phyloP scores from a whole-genome alignment of 1,140 invertebrate species.

The Drosophila pachea region DNA sequence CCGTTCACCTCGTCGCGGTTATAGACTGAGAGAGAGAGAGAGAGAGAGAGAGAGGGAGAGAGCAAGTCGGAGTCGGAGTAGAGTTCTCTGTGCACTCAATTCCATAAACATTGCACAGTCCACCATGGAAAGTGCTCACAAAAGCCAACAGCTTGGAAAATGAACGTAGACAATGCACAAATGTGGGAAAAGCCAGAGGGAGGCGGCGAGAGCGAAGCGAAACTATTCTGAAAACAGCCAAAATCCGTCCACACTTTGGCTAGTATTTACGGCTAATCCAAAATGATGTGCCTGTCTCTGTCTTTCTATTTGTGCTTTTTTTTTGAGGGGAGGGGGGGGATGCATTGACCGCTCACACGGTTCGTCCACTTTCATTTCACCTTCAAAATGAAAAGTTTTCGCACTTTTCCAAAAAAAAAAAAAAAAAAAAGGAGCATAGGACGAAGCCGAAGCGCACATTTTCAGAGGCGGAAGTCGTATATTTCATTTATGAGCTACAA shows the following conservation, averaged over 20 bases:
- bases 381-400: constrained; percentile 53
- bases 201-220: neutral
- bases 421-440: too few species aligned
- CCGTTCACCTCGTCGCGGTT: constrained; percentile 39
- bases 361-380: constrained; percentile 66
- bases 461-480: constrained; percentile 55
- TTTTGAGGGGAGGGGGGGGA: constrained; percentile 40
- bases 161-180: constrained; percentile 62
- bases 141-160: constrained; percentile 69
- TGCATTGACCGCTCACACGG: constrained; percentile 60
- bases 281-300: constrained; percentile 75
- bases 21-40: too few species aligned
- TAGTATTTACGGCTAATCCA: constrained; percentile 63
- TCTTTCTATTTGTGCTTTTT: constrained; percentile 33
- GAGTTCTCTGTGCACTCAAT: constrained; percentile 39
- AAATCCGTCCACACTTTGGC: constrained; percentile 38
- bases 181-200: constrained; percentile 22
- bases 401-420: constrained; percentile 30
- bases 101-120: constrained; percentile 37
- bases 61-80: neutral
- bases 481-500: constrained; percentile 61
- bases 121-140: constrained; percentile 23
- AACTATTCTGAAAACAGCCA: neutral
- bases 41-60: too few species aligned
- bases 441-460: neutral